Base-by-base conservation (phyloP, 2,888 invertebrate species). In the Sericinus montela region DNA sequence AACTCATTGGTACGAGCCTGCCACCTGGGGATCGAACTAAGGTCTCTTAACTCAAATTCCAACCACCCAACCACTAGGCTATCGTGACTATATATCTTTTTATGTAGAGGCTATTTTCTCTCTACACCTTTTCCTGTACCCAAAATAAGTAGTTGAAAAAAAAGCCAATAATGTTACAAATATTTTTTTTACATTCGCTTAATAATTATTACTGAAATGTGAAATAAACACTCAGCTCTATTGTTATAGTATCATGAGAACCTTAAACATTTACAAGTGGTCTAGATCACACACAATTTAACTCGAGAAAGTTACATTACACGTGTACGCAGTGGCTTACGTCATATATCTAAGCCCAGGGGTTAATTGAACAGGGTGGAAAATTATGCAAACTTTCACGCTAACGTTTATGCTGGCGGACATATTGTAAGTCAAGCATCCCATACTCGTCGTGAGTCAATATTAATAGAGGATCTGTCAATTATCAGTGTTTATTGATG, bases 391-490 rank as follows among this genome's bases (percentile, higher is more conserved):
- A 81, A 81, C 65, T 76, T 77, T 65, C 58, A 60, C 60, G 57
- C 56, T 60, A 68, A 69, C 69, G 65, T 65, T 70, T 71, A 77
- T 67, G 63, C 65, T 51, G 56, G 60, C 63, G 71, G 67, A 65
- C 67, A 55, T 62, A 63, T 61, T 67, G 72, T 60, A 62, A 68
- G 66, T 58, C 62, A 47, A 48, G 62, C 60, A 60, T 58, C 63
- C 66, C 62, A 53, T 60, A 58, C 62, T 69, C 62, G 51, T 60
- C 43, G 44, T 60, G 59, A 77, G 82, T 85, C 85, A 85, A 87
- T 86, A 82, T 87, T 85, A 81, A 77, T 76, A 76, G 60, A 82
- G 82, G 80, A 72, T 64, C 74, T 70, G 77, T 82, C 86, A 83
- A 84, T 84, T 85, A 86, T 74, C 80, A 58, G 69, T 80, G 83